Evolutionary conservation across 1,140 invertebrate genomes (phyloP).

Genomic region (Andricus grossulariae): DNA sequence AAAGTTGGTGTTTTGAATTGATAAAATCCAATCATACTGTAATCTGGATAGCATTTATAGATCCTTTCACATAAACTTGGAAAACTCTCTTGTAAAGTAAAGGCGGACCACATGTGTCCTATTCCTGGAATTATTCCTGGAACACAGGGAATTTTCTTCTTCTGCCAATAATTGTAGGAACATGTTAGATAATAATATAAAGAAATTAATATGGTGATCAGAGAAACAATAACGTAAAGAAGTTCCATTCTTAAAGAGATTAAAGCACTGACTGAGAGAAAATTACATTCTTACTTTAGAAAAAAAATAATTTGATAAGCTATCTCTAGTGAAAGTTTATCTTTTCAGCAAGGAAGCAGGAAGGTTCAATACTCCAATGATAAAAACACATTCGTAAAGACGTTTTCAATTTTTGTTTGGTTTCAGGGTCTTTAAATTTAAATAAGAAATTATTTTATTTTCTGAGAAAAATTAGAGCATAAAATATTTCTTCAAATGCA

Average conservation of each 20-base stretch:
- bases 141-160: constrained; percentile 67
- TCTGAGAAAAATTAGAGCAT: no score
- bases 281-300: neutral
- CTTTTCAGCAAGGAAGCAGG: no score
- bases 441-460: no score
- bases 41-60: constrained; percentile 44
- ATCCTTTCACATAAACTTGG: constrained; percentile 26
- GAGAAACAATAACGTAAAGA: neutral
- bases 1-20: constrained; percentile 58
- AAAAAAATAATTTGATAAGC: no score
- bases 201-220: constrained; percentile 2
- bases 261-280: neutral
- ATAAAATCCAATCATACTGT: constrained; percentile 65
- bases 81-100: constrained; percentile 41
- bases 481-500: neutral
- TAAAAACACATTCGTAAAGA: no score
- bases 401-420: no score
- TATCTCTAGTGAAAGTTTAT: no score
- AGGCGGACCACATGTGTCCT: constrained; percentile 39
- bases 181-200: constrained; percentile 55
- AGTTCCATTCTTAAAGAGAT: neutral
- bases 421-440: no score
- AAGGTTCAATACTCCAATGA: no score
- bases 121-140: constrained; percentile 43
- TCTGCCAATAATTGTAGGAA: constrained; percentile 69